Percentiles rank a stretch among this genome's conserved stretches.
These are phyloP conservation scores for Pristionchus japonicus DNA, from an alignment of 2,888 invertebrate genomes.

Conservation along the genomic window DNA sequence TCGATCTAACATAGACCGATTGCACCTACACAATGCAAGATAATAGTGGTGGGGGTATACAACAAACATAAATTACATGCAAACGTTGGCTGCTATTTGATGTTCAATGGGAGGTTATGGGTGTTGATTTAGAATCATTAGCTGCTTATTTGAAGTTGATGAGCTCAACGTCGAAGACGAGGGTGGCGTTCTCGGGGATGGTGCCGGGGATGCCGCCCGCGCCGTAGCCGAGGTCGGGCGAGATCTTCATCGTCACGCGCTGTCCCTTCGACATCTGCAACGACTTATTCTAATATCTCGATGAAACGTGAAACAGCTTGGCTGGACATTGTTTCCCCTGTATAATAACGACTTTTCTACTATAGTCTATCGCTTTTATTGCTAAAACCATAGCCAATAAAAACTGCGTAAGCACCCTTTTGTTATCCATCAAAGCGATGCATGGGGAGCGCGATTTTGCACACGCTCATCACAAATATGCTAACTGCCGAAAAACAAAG, in stretches of 20 bases:
- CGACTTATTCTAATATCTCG: not conserved
- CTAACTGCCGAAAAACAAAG: constrained; percentile 6
- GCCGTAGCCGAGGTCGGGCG: constrained; percentile 97
- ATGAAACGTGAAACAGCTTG: too few relatives aligned
- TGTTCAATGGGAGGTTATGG: not conserved
- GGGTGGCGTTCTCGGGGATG: constrained; percentile 93
- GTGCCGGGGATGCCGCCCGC: constrained; percentile 76
- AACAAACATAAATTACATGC: constrained; percentile 36
- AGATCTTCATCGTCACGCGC: constrained; percentile 91
- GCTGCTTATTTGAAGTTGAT: constrained; percentile 76
- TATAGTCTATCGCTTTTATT: too few relatives aligned
- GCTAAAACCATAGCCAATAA: too few relatives aligned
- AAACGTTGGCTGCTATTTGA: not conserved
- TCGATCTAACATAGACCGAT: constrained; percentile 36
- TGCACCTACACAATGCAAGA: not conserved
- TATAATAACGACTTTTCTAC: too few relatives aligned
- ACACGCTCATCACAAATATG: not conserved
- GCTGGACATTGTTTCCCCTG: too few relatives aligned
- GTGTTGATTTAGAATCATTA: not conserved
- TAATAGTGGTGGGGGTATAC: not conserved
- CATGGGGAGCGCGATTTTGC: too few relatives aligned
- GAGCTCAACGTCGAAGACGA: constrained; percentile 96
- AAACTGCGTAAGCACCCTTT: too few relatives aligned
- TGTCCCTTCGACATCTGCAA: constrained; percentile 92
- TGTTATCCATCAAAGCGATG: too few relatives aligned